phyloP scores from a whole-genome alignment of 2,797 vertebrate genomes.

The Lutra lutra region DNA sequence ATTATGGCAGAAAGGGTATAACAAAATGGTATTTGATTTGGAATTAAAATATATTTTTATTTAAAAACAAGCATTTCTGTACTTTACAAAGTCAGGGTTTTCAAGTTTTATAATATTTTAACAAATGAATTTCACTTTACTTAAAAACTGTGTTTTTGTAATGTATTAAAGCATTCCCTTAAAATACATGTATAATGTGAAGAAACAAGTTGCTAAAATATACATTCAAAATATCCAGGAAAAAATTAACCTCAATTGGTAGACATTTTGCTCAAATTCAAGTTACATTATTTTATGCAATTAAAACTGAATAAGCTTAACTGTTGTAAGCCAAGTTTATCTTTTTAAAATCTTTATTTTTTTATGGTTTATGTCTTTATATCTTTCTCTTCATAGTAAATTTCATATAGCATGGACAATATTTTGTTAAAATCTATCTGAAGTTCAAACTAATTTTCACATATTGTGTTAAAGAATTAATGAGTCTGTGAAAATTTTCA shows the following conservation, averaged over 20 bases:
- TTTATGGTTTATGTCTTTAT: background rate
- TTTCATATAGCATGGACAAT: background rate
- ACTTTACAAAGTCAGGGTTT: background rate
- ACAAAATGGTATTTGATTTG: background rate
- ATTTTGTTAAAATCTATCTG: background rate
- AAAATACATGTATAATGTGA: background rate
- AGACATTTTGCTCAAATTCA: background rate
- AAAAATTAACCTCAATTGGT: background rate
- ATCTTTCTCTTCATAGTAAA: background rate
- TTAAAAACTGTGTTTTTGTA: background rate
- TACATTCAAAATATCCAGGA: background rate
- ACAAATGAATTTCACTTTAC: background rate
- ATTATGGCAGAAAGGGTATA: background rate
- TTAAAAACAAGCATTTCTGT: background rate
- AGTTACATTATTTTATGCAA: background rate
- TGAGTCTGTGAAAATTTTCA: background rate
- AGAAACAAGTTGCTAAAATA: background rate
- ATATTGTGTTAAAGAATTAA: background rate
- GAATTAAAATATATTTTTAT: background rate
- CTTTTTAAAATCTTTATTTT: slow-evolving; percentile 4
- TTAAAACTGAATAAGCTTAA: background rate
- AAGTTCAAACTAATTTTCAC: background rate
- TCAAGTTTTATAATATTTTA: background rate
- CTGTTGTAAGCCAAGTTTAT: background rate
- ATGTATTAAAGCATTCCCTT: background rate